Conservation (phyloP, 2,797 vertebrate species). For the Bucorvus abyssinicus region DNA sequence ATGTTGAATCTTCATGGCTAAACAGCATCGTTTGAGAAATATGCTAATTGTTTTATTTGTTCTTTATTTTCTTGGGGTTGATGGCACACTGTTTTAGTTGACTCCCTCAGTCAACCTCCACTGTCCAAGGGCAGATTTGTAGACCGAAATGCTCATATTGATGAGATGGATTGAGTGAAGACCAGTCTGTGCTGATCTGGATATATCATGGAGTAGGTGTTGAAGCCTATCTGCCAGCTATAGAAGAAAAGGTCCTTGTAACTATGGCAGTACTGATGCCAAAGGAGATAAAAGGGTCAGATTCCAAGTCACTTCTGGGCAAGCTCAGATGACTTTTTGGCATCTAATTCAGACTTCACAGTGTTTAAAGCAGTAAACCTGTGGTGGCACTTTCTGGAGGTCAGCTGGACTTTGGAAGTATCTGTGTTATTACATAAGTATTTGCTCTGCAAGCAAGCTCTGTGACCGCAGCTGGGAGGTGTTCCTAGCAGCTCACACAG, state of each 20-base stretch:
- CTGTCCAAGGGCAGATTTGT: neutral
- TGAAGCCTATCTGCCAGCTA: constrained; percentile 17
- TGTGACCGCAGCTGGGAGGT: neutral
- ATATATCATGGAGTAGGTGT: constrained; percentile 15
- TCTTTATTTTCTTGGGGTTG: neutral
- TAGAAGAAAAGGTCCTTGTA: constrained; percentile 18
- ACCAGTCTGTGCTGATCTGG: neutral
- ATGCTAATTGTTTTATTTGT: neutral
- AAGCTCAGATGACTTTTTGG: constrained; percentile 19
- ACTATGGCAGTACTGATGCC: constrained; percentile 19
- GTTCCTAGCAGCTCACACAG: neutral
- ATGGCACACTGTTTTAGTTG: neutral
- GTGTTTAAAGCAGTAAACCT: constrained; percentile 13
- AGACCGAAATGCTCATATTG: neutral
- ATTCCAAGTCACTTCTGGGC: constrained; percentile 21
- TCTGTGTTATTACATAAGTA: constrained; percentile 32
- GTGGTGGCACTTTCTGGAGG: constrained; percentile 31
- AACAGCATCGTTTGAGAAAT: neutral
- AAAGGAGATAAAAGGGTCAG: constrained; percentile 42
- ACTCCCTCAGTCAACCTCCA: neutral
- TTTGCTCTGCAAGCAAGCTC: neutral
- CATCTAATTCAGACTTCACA: neutral
- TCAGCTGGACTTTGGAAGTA: constrained; percentile 17
- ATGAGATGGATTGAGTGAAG: neutral
- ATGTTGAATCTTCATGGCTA: neutral